Percentiles rank a stretch among this genome's conserved stretches.
phyloP scores from a whole-genome alignment of 2,888 invertebrate genomes.

The Luperina nickerlii region DNA sequence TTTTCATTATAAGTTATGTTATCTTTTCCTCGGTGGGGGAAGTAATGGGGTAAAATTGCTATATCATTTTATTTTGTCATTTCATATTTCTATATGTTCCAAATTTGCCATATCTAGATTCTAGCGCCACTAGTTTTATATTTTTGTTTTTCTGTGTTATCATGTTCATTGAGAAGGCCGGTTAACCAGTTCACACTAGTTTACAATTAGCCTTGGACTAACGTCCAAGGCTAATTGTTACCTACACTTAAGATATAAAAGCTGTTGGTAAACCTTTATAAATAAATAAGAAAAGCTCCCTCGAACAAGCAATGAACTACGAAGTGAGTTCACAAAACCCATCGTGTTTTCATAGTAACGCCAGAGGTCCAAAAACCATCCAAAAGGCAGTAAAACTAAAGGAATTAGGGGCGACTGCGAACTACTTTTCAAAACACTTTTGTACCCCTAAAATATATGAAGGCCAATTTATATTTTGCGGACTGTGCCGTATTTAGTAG shows the following conservation, averaged over 20 bases:
- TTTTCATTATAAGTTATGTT: background rate
- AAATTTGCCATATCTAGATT: background rate
- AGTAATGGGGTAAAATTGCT: background rate
- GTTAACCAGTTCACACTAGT: too few species aligned
- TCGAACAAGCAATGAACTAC: slow-evolving; percentile 55
- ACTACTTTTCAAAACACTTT: slow-evolving; percentile 90
- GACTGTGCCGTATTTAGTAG: slow-evolving; percentile 30
- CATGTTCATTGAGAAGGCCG: too few species aligned
- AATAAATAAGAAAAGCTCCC: background rate
- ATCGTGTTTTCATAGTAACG: slow-evolving; percentile 61
- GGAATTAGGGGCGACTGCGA: slow-evolving; percentile 86
- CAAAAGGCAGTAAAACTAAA: slow-evolving; percentile 90
- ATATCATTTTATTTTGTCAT: background rate
- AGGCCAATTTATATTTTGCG: slow-evolving; percentile 89
- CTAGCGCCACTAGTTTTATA: background rate
- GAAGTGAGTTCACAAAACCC: slow-evolving; percentile 50
- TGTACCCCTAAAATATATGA: slow-evolving; percentile 86
- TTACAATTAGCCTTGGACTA: too few species aligned
- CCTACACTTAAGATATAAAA: background rate
- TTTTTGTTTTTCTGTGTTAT: background rate
- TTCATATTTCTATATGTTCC: background rate
- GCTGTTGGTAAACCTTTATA: too few species aligned
- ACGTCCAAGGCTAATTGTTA: background rate
- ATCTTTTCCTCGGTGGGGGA: background rate
- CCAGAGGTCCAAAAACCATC: slow-evolving; percentile 83